Evolutionary conservation across 2,888 invertebrate genomes (phyloP).

Genomic region (Lithophane ornitopus): DNA sequence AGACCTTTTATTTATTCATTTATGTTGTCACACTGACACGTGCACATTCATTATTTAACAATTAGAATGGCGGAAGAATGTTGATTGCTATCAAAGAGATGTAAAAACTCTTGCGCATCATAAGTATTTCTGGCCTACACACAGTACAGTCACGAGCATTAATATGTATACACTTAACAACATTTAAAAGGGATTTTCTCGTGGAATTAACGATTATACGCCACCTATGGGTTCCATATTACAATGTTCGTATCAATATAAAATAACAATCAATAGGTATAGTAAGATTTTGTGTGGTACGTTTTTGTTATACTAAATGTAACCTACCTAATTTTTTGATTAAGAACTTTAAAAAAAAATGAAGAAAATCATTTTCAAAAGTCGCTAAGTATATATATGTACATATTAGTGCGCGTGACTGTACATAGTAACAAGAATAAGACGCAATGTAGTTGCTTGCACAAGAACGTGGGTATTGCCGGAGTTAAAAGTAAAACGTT

Average conservation of each 20-base stretch:
- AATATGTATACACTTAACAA: not conserved
- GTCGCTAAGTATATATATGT: too few species aligned
- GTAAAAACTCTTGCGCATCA: slow-evolving; percentile 55
- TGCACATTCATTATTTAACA: slow-evolving; percentile 58
- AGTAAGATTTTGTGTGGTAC: too few species aligned
- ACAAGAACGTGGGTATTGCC: slow-evolving; percentile 55
- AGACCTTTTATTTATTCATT: not conserved
- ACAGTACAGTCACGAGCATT: slow-evolving; percentile 12
- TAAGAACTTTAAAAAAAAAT: too few species aligned
- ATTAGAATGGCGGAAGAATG: slow-evolving; percentile 68
- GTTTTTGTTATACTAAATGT: too few species aligned
- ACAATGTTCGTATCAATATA: not conserved
- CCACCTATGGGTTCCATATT: not conserved
- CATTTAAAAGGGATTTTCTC: not conserved
- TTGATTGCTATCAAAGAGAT: slow-evolving; percentile 50
- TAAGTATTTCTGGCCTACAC: slow-evolving; percentile 44
- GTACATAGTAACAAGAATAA: slow-evolving; percentile 41
- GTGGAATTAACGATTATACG: not conserved
- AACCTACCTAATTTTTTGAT: too few species aligned
- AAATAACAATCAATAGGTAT: not conserved
- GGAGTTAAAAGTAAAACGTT: slow-evolving; percentile 38
- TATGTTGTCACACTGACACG: slow-evolving; percentile 37
- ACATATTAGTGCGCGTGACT: not conserved
- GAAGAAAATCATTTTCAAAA: not conserved
- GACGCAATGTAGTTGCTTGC: slow-evolving; percentile 43